phyloP scores from a whole-genome alignment of 1,140 invertebrate genomes.

The Planococcus citri region DNA sequence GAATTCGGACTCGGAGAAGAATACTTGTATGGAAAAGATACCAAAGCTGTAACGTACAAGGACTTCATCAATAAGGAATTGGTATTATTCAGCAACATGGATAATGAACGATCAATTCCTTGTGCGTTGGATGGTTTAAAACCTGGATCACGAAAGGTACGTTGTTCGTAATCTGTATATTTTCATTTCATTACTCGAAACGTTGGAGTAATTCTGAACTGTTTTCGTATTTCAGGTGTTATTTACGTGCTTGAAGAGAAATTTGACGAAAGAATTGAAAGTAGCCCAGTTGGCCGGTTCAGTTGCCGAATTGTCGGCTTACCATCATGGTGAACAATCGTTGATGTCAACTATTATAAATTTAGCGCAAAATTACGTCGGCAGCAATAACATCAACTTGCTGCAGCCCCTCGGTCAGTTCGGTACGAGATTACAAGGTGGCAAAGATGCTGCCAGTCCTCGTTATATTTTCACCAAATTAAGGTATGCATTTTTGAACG shows the following conservation, averaged over 20 bases:
- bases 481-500: constrained; percentile 44
- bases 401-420: constrained; percentile 95
- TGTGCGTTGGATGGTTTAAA: constrained; percentile 90
- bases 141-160: constrained; percentile 89
- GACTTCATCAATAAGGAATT: constrained; percentile 98
- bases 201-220: constrained; percentile 29
- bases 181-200: not conserved
- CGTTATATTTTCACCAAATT: constrained; percentile 96
- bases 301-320: constrained; percentile 92
- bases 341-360: constrained; percentile 93
- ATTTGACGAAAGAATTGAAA: constrained; percentile 93
- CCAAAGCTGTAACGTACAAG: constrained; percentile 67
- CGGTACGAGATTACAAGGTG: constrained; percentile 60
- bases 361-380: constrained; percentile 96
- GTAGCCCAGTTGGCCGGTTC: constrained; percentile 96
- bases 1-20: constrained; percentile 82
- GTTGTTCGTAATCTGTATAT: not conserved
- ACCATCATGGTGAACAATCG: constrained; percentile 96
- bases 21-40: constrained; percentile 88
- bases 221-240: constrained; percentile 42
- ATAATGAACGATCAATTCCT: constrained; percentile 94
- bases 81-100: constrained; percentile 92
- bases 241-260: constrained; percentile 93
- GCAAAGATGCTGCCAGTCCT: constrained; percentile 94
- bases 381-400: constrained; percentile 96